Conservation (phyloP, 2,888 invertebrate genomes). For the Synanthedon andrenaeformis region DNA sequence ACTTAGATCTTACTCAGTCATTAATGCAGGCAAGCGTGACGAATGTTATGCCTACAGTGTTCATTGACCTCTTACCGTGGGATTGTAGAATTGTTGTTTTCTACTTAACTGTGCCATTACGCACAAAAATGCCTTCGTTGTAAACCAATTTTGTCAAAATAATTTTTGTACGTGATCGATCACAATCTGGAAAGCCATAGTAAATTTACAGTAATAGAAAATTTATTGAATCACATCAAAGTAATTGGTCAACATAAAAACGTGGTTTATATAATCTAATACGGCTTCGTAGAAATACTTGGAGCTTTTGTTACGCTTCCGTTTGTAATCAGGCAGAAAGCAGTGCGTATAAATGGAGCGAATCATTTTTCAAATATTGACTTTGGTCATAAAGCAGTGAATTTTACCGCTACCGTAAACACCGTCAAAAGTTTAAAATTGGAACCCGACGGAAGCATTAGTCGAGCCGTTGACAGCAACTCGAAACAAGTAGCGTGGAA, state of each 20-base stretch:
- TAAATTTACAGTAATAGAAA: slow-evolving; percentile 19
- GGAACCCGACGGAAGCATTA: slow-evolving; percentile 63
- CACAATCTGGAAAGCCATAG: slow-evolving; percentile 21
- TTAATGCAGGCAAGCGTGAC: slow-evolving; percentile 39
- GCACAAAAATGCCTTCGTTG: slow-evolving; percentile 36
- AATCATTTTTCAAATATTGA: not conserved
- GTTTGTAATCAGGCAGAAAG: not conserved
- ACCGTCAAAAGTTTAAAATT: slow-evolving; percentile 63
- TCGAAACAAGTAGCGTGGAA: slow-evolving; percentile 55
- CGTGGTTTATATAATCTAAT: not conserved
- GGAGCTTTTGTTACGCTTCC: not conserved
- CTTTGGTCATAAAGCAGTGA: slow-evolving; percentile 32
- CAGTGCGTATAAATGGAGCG: not conserved
- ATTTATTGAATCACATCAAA: not conserved
- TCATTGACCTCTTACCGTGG: slow-evolving; percentile 54
- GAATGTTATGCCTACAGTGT: slow-evolving; percentile 25
- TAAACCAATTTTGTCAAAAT: slow-evolving; percentile 22
- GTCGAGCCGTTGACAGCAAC: slow-evolving; percentile 56
- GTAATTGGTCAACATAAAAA: not conserved
- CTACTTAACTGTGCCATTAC: slow-evolving; percentile 45
- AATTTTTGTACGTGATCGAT: slow-evolving; percentile 13
- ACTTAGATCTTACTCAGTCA: slow-evolving; percentile 10
- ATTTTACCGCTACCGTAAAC: slow-evolving; percentile 33
- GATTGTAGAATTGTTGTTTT: slow-evolving; percentile 50
- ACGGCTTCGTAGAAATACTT: not conserved